Evolutionary conservation across 2,113 vertebrate genomes (phyloP).

Genomic region (Melanostigma gelatinosum): DNA sequence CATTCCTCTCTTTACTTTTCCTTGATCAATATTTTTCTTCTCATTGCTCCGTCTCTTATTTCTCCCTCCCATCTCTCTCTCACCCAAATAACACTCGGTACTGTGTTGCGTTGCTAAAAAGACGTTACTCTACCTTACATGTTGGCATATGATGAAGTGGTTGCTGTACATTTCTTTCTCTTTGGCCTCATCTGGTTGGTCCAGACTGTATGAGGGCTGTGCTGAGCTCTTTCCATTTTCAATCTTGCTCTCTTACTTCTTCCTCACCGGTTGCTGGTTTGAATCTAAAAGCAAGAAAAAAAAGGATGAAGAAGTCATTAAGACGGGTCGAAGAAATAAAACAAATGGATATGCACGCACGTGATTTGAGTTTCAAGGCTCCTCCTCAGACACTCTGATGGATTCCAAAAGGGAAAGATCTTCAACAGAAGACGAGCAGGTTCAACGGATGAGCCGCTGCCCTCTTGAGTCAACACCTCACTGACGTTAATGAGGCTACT

Average conservation of each 20-base stretch:
- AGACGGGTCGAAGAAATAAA: background rate
- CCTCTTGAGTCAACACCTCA: background rate
- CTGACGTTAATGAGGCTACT: background rate
- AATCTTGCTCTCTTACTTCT: background rate
- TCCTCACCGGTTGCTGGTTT: background rate
- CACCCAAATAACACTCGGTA: background rate
- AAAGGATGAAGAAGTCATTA: background rate
- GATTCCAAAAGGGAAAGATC: background rate
- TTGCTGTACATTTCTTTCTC: background rate
- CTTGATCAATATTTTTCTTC: constrained; percentile 1
- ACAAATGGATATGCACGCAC: background rate
- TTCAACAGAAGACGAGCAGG: background rate
- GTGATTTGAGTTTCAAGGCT: background rate
- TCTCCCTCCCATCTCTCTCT: background rate
- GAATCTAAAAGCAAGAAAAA: background rate
- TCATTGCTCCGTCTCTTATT: background rate
- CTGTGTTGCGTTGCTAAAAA: background rate
- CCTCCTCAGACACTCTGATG: background rate
- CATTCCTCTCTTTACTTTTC: background rate
- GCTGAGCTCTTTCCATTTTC: background rate
- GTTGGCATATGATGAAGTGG: background rate
- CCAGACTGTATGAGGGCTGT: background rate
- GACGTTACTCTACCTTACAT: background rate
- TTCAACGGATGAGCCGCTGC: background rate
- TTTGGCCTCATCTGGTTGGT: background rate